Conservation (phyloP, 2,797 vertebrate species). For the Scolopax bukidnonensis region DNA sequence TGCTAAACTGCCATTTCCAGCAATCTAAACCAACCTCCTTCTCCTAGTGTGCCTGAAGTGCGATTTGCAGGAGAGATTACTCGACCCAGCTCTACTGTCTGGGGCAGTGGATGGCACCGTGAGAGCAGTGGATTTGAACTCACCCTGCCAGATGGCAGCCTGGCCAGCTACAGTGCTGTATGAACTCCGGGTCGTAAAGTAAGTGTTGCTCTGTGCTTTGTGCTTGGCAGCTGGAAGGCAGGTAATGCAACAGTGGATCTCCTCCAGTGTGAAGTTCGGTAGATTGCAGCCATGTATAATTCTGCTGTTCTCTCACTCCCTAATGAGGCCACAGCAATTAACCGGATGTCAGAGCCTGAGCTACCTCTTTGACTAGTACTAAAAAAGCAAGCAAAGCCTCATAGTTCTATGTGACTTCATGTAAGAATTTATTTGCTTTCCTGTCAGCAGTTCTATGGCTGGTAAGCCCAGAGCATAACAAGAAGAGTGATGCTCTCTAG, state of each 20-base stretch:
- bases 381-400: not conserved
- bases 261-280: not conserved
- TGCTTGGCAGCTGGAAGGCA: not conserved
- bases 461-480: not conserved
- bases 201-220: not conserved
- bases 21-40: not conserved
- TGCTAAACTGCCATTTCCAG: not conserved
- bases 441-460: not conserved
- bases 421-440: not conserved
- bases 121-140: slow-evolving; percentile 77
- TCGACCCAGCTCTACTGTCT: slow-evolving; percentile 87
- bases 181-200: slow-evolving; percentile 87
- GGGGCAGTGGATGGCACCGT: slow-evolving; percentile 37
- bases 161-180: slow-evolving; percentile 72
- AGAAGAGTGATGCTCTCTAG: not conserved
- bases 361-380: not conserved
- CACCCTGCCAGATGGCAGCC: slow-evolving; percentile 73
- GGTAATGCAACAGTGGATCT: not conserved
- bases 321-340: not conserved
- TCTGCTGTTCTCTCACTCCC: not conserved
- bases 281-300: not conserved
- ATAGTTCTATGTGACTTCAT: not conserved
- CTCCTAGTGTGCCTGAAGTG: slow-evolving; percentile 90
- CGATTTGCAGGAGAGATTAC: slow-evolving; percentile 90
- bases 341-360: not conserved